Percentiles rank a stretch among this genome's conserved stretches.
These are phyloP conservation scores for Vespertilio murinus DNA, from an alignment of 2,797 vertebrate species.

Conservation along the genomic window DNA sequence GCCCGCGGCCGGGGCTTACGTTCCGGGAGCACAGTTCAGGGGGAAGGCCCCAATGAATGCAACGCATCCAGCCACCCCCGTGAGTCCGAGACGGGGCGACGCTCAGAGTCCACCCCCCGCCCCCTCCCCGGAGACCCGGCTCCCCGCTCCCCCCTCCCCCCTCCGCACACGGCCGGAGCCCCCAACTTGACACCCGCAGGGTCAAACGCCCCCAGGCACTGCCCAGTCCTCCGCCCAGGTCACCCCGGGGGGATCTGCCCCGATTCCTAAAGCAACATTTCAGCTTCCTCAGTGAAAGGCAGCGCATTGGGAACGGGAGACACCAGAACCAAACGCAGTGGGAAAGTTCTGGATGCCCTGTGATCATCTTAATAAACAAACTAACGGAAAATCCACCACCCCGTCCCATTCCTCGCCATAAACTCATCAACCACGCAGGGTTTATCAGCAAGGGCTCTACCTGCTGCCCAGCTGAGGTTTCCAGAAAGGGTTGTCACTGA, in stretches of 20 bases:
- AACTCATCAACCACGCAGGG: background rate
- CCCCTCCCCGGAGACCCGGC: background rate
- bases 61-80: background rate
- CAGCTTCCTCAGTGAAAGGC: background rate
- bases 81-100: background rate
- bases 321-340: background rate
- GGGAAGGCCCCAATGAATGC: background rate
- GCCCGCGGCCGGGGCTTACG: background rate
- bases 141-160: background rate
- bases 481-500: background rate
- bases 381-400: constrained; percentile 8
- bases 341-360: background rate
- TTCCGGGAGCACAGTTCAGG: background rate
- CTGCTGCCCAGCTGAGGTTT: background rate
- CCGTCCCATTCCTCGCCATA: background rate
- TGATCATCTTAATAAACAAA: constrained; percentile 35
- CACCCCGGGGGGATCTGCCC: background rate
- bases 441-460: background rate
- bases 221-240: background rate
- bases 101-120: background rate
- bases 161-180: background rate
- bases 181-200: too few species aligned
- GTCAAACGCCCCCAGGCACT: constrained; percentile 7
- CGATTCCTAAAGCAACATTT: constrained; percentile 19
- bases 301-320: background rate